Evolutionary conservation across 2,888 invertebrate species (phyloP).

Genomic region (Papilio demoleus): DNA sequence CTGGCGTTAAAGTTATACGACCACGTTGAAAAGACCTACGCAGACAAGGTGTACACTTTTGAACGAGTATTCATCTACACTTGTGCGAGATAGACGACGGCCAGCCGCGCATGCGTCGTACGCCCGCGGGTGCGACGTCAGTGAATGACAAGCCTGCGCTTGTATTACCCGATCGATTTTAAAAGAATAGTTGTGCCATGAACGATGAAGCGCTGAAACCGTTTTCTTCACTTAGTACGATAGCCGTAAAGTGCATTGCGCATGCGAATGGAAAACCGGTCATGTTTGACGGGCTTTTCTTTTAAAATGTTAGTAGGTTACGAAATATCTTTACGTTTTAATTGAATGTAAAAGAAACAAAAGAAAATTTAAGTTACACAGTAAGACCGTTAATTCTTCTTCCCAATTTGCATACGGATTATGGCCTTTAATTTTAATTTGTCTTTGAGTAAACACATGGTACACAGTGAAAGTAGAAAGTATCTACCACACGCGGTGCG

Average conservation of each 20-base stretch:
- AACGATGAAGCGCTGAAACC: constrained; percentile 48
- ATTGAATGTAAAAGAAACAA: not conserved
- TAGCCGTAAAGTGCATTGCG: constrained; percentile 48
- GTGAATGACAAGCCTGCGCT: constrained; percentile 80
- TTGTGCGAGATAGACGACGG: constrained; percentile 77
- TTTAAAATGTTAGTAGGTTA: constrained; percentile 35
- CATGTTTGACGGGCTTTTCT: constrained; percentile 36
- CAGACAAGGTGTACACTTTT: constrained; percentile 69
- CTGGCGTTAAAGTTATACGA: constrained; percentile 68
- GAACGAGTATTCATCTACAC: constrained; percentile 72
- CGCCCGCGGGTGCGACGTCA: constrained; percentile 71
- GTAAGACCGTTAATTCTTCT: not conserved
- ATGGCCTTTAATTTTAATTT: not conserved
- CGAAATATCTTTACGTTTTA: not conserved
- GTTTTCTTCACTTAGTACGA: constrained; percentile 51
- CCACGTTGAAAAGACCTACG: constrained; percentile 70
- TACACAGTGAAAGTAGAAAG: not conserved
- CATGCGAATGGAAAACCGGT: constrained; percentile 46
- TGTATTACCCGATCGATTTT: constrained; percentile 78
- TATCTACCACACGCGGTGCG: too few relatives aligned
- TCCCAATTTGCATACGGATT: not conserved
- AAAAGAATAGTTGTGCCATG: constrained; percentile 69
- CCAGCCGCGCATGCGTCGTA: constrained; percentile 82
- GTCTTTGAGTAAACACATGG: not conserved
- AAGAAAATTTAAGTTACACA: not conserved